These are phyloP conservation scores for Polyploca ridens DNA, from an alignment of 2,888 invertebrate genomes.

Conservation along the genomic window DNA sequence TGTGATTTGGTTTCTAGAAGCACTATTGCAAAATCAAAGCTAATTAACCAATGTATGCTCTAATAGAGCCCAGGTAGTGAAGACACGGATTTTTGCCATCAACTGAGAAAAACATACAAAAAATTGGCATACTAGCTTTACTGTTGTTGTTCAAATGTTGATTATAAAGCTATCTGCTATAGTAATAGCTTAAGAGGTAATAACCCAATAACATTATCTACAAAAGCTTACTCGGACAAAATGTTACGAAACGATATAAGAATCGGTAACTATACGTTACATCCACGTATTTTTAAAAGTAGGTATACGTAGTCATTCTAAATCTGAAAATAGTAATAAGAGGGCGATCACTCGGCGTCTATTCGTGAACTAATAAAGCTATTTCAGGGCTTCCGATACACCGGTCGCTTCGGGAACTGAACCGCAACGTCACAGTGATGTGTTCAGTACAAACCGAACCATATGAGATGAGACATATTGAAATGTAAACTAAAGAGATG, in stretches of 20 bases:
- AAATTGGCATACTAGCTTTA: too few relatives aligned
- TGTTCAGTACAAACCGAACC: constrained; percentile 16
- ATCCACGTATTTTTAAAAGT: constrained; percentile 35
- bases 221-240: neutral
- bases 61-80: too few relatives aligned
- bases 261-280: neutral
- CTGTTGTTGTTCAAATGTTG: too few relatives aligned
- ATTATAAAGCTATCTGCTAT: too few relatives aligned
- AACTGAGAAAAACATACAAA: too few relatives aligned
- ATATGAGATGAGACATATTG: constrained; percentile 14
- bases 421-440: constrained; percentile 36
- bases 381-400: constrained; percentile 69
- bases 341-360: constrained; percentile 76
- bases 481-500: neutral
- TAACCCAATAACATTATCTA: too few relatives aligned
- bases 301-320: constrained; percentile 52
- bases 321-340: constrained; percentile 70
- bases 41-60: too few relatives aligned
- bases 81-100: too few relatives aligned
- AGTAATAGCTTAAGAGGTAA: too few relatives aligned
- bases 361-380: constrained; percentile 74
- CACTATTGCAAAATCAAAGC: too few relatives aligned
- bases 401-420: constrained; percentile 32
- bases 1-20: too few relatives aligned
- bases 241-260: neutral